A percentile compares a stretch with the other conserved stretches of the same genome.
These are phyloP conservation scores for Diglossa brunneiventris DNA, from an alignment of 2,113 vertebrate genomes.

Conservation along the genomic window DNA sequence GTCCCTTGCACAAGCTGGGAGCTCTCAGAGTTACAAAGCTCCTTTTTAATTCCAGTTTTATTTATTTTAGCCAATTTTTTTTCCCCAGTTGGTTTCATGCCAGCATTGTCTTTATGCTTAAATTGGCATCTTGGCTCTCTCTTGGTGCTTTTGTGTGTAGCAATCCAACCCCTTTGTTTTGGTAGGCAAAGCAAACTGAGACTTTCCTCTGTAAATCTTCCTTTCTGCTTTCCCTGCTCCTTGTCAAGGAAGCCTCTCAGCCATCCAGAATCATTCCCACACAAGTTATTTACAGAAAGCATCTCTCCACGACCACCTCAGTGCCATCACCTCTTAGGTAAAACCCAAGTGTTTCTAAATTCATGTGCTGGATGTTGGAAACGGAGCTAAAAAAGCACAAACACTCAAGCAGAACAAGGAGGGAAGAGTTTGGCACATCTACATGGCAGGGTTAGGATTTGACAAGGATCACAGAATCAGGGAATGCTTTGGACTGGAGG, in stretches of 20 bases:
- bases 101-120: constrained; percentile 17
- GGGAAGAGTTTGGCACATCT: neutral
- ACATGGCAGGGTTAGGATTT: neutral
- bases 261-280: neutral
- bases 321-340: neutral
- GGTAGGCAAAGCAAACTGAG: constrained; percentile 16
- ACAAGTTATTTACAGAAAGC: neutral
- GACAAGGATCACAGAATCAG: neutral
- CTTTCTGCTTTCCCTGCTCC: neutral
- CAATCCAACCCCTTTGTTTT: constrained; percentile 28
- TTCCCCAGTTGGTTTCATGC: neutral
- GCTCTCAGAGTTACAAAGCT: neutral
- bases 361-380: neutral
- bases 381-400: neutral
- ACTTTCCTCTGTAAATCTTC: neutral
- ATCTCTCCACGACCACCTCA: neutral
- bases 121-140: neutral
- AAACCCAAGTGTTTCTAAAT: neutral
- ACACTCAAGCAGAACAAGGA: neutral
- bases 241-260: neutral
- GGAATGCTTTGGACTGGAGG: neutral
- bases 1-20: neutral
- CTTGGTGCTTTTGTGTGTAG: neutral
- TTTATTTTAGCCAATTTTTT: neutral
- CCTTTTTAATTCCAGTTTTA: neutral